Base-by-base conservation (phyloP, 2,888 invertebrate genomes). In the Dromius quadrimaculatus region DNA sequence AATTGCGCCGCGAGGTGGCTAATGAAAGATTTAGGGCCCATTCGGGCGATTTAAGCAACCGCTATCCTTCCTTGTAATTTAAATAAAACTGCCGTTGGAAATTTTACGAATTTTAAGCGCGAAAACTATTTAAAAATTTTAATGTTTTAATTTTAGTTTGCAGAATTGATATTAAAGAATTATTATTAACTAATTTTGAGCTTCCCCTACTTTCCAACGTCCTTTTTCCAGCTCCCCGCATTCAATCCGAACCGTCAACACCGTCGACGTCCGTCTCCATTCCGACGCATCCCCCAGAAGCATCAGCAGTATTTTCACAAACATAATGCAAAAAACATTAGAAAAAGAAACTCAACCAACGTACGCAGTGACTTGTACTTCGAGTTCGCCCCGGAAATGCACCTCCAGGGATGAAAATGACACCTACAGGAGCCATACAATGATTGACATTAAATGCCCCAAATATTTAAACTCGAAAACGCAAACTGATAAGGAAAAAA, bases 1-100 rank as follows among this genome's bases (percentile, higher is more conserved):
- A 85, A 50, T 81, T 87, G 20, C 83, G 85, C 41, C 79, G 86
- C 71, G 84, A 86, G 74, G 81, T 87, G 20, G 85, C 85, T 1
- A 85, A 86, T 71, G 86, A 86, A 75, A 79, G 85, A 71, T 87
- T 85, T 76, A 82, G 83, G 64, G 82, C 84, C 1, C 78, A 80
- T 73, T 77, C 78, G 65, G 83, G 84, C 71, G 83, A 84, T 47
- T 74, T 75, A 38, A 76, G 59, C 41, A 77, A 77, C 74, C 76
- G 78, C 73, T 82, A 79, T 77, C 82, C 82, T 8, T 82, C 82
- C 9, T 76, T 82, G 65, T 82, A 77, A 69, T n/a, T n/a, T n/a
- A n/a, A n/a, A n/a, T n/a, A n/a, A n/a, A n/a, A n/a, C n/a, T n/a
- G n/a, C n/a, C n/a, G n/a, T n/a, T n/a, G n/a, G n/a, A n/a, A n/a